Evolutionary conservation across 2,797 vertebrate genomes (phyloP), one percentile per base, ranked within the genome.

Genomic region (Pterois miles): DNA sequence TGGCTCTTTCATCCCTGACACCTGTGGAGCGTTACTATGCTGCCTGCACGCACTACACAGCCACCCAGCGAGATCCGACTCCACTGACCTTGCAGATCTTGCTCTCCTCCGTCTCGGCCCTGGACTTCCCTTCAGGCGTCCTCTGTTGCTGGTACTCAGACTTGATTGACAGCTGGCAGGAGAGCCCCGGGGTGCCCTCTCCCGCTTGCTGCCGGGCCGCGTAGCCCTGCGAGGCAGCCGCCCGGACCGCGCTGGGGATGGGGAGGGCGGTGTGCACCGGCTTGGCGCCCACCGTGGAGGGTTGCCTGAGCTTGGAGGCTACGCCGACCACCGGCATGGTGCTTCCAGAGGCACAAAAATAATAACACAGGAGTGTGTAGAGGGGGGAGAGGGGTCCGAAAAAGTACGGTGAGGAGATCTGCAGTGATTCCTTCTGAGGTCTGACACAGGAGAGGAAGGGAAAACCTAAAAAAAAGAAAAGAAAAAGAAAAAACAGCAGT

Each of bases 301-400:
- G 97, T 93, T 96, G 97, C 78, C 97, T 96, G 82, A 96, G 95
- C 92, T 99, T 97, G 90, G 98, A 98, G 88, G 97, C 97, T 87
- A 99, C 96, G 73, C 98, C 97, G 90, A 99, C 96, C 64, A 97
- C 98, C 92, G 98, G 97, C 98, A 99, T 99, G 94, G 88, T 94
- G 94, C 75, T 80, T 74, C 78, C 71, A 82, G 11, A 80, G 77
- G 65, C 75, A 76, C 53, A 57, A 82, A 75, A 86, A 87, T 72
- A 86, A 88, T 22, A 81, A 82, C 59, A 87, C 72, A 43, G 60
- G 59, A 77, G 33, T 40, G 69, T 46, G 40, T 43, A 18, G 18
- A 18, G 18, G 16, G 43, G 53, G 62, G 62, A 71, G n/a, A 71
- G 63, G 29, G 43, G 36, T 81, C 77, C 63, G 9, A 5, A 57